phyloP scores from a whole-genome alignment of 2,888 invertebrate genomes.

The Archips crataeganus region DNA sequence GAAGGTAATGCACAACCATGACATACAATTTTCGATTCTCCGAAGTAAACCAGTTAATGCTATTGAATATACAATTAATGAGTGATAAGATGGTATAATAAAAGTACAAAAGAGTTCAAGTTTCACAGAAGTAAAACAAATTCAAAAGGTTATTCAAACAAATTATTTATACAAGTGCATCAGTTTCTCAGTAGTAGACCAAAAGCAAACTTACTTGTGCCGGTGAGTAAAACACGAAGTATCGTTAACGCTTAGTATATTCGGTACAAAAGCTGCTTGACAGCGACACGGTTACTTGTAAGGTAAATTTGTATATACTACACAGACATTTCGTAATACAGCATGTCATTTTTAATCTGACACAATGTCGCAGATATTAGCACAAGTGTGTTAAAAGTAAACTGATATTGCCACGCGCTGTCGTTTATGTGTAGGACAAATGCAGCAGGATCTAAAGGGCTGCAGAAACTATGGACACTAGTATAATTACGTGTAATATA shows the following conservation, averaged over 20 bases:
- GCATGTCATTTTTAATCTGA: conserved; percentile 3
- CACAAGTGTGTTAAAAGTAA: conserved; percentile 14
- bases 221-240: background rate
- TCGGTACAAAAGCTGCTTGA: background rate
- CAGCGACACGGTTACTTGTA: background rate
- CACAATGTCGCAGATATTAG: conserved; percentile 1
- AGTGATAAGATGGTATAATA: conserved; percentile 6
- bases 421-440: background rate
- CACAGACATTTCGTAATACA: conserved; percentile 10
- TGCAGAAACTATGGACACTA: too few species aligned
- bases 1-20: background rate
- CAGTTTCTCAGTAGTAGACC: background rate
- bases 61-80: conserved; percentile 3
- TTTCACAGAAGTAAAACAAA: conserved; percentile 17
- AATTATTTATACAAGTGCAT: conserved; percentile 18
- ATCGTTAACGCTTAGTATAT: background rate
- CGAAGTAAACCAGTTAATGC: background rate
- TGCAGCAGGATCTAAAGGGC: too few species aligned
- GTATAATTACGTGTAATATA: too few species aligned
- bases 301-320: background rate
- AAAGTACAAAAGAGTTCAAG: conserved; percentile 19
- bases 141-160: conserved; percentile 7
- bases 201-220: conserved; percentile 1
- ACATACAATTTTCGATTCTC: background rate
- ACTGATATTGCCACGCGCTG: background rate